Base-by-base conservation (phyloP, 2,888 invertebrate genomes). In the Ophioninae sp. region DNA sequence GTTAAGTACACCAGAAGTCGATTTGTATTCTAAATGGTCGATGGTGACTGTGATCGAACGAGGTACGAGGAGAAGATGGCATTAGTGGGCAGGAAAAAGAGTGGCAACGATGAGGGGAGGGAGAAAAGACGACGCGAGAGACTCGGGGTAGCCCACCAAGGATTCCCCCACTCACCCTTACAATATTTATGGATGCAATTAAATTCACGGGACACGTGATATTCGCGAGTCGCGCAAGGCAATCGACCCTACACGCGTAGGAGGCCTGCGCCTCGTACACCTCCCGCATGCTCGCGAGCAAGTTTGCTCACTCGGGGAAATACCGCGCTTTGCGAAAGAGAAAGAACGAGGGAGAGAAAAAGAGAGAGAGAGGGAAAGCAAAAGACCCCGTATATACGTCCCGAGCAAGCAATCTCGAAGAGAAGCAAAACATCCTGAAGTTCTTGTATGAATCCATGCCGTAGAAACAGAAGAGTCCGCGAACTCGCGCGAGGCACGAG, bases 131-230 rank as follows among this genome's bases (percentile, higher is more conserved):
- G 37, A 10, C 65, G 65, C n/a, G 44, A 74, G 79, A 41, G n/a
- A n/a, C 79, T 20, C 44, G 56, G 62, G 78, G 62, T 61, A 74
- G 68, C 78, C 78, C 78, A 74, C 69, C 64, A 68, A 30, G 69
- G 7, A 17, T 39, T 8, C 56, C 21, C 64, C 23, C 13, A 17
- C 74, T 17, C 62, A 39, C 21, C 68, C 74, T 78, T 59, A 61
- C 82, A 86, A 91, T 91, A 91, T 91, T 91, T 91, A 91, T 90
- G 89, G 88, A 86, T 84, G 90, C 90, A 91, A 91, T 91, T 91
- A 91, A 91, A 91, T 90, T 89, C 87, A 86, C 88, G 86, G 82
- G 85, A 87, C 87, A 86, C 84, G 83, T 81, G 85, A 85, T 85
- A 86, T 87, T 85, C 84, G 84, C 81, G 23, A 68, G 67, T 68